Evolutionary conservation across 1,140 invertebrate genomes (phyloP).

Genomic region (Drosophila cardini): DNA sequence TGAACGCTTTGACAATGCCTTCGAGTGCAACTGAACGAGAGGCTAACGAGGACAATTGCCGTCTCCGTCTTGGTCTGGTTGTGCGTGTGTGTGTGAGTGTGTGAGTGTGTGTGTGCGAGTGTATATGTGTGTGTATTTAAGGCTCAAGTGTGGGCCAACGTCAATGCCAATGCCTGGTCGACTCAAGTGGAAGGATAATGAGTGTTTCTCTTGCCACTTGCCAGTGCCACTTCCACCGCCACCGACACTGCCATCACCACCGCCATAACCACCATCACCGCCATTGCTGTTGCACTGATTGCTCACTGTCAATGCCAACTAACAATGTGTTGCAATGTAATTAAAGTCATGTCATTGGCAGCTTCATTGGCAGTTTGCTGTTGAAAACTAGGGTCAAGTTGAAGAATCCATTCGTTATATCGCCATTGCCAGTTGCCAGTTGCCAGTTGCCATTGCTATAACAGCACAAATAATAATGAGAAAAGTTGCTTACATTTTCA

Average conservation of each 20-base stretch:
- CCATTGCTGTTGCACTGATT: slow-evolving; percentile 55
- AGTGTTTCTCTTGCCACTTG: slow-evolving; percentile 61
- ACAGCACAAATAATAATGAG: slow-evolving; percentile 47
- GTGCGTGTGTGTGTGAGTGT: background rate
- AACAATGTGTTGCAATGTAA: slow-evolving; percentile 63
- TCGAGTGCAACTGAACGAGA: slow-evolving; percentile 68
- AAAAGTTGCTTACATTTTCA: slow-evolving; percentile 53
- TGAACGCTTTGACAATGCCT: slow-evolving; percentile 77
- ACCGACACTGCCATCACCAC: background rate
- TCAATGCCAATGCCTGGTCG: slow-evolving; percentile 46
- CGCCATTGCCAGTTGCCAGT: background rate
- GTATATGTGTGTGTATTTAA: slow-evolving; percentile 16
- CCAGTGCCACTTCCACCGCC: background rate
- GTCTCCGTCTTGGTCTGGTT: slow-evolving; percentile 35
- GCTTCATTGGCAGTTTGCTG: slow-evolving; percentile 38
- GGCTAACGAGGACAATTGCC: slow-evolving; percentile 45
- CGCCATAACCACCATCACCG: background rate
- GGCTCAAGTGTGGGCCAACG: slow-evolving; percentile 37
- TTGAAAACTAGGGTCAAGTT: slow-evolving; percentile 39
- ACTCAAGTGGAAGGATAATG: slow-evolving; percentile 73
- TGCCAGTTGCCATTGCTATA: slow-evolving; percentile 9
- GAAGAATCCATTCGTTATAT: background rate
- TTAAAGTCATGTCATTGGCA: slow-evolving; percentile 78
- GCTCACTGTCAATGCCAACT: slow-evolving; percentile 51
- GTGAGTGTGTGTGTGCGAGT: background rate